phyloP scores from a whole-genome alignment of 1,140 invertebrate species.

The Tribolium madens region DNA sequence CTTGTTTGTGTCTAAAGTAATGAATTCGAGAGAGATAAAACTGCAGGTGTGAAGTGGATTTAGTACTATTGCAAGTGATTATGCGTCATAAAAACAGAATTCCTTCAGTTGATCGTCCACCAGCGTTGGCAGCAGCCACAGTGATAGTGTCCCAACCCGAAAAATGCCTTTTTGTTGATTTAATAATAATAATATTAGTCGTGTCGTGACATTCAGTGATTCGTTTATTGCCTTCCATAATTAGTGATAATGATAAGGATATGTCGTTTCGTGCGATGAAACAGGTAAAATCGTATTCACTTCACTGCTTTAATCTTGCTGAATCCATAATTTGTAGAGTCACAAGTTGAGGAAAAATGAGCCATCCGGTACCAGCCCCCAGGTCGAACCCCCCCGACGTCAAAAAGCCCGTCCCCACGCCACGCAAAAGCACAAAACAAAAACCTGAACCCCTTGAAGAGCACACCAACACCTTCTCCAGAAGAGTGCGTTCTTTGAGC shows the following conservation, averaged over 20 bases:
- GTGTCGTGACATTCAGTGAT: neutral
- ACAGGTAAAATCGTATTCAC: neutral
- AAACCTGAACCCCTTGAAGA: conserved; percentile 30
- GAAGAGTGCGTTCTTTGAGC: conserved; percentile 61
- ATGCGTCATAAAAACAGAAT: conserved; percentile 29
- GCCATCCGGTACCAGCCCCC: conserved; percentile 55
- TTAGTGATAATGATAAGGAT: neutral
- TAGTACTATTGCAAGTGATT: neutral
- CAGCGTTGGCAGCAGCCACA: neutral
- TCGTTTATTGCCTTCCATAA: no score
- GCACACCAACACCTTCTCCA: conserved; percentile 42
- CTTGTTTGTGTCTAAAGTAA: neutral
- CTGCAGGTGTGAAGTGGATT: neutral
- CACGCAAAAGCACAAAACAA: conserved; percentile 40
- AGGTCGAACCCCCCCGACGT: conserved; percentile 34
- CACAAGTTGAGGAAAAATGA: conserved; percentile 47
- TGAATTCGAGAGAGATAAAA: neutral
- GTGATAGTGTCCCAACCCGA: neutral
- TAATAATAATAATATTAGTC: neutral
- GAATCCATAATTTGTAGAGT: neutral
- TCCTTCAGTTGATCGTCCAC: conserved; percentile 4
- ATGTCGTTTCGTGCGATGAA: neutral
- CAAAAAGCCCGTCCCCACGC: conserved; percentile 59
- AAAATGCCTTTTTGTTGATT: no score
- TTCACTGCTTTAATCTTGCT: neutral